These are phyloP conservation scores for Drosophila nr. perissopoda DNA, from an alignment of 2,888 invertebrate genomes.

Conservation along the genomic window DNA sequence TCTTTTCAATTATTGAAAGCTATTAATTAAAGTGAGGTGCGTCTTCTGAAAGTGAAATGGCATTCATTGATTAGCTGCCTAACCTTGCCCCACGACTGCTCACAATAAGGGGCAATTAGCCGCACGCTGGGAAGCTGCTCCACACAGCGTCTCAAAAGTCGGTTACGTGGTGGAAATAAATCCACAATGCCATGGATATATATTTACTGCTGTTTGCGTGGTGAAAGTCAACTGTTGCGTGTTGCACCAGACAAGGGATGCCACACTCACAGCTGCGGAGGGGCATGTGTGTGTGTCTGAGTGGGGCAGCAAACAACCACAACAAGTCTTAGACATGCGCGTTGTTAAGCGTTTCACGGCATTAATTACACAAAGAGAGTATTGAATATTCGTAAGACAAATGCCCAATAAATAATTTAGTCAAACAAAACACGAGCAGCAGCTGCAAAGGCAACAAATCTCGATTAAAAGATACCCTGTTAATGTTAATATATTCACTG, in stretches of 20 bases:
- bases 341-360: constrained; percentile 58
- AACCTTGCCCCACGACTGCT: neutral
- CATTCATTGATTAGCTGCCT: constrained; percentile 60
- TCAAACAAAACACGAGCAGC: constrained; percentile 1
- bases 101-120: constrained; percentile 58
- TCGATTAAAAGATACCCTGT: neutral
- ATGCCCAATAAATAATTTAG: constrained; percentile 10
- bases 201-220: constrained; percentile 33
- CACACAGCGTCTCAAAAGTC: constrained; percentile 31
- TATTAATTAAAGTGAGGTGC: constrained; percentile 55
- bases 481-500: neutral
- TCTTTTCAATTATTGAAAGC: constrained; percentile 44
- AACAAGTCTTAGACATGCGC: constrained; percentile 61
- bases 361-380: constrained; percentile 66
- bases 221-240: constrained; percentile 78
- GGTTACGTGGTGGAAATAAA: constrained; percentile 58
- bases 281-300: neutral
- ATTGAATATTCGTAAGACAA: constrained; percentile 33
- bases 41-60: constrained; percentile 61
- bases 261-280: neutral
- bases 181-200: constrained; percentile 45
- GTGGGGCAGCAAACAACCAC: constrained; percentile 4
- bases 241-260: constrained; percentile 50
- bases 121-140: constrained; percentile 59
- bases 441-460: too few relatives aligned